Evolutionary conservation across 30 jellyfish, hydroid and myxozoan genomes (phyloP), one percentile per base, ranked within the genome.

Genomic region (Pseudorhiza aurosa): DNA sequence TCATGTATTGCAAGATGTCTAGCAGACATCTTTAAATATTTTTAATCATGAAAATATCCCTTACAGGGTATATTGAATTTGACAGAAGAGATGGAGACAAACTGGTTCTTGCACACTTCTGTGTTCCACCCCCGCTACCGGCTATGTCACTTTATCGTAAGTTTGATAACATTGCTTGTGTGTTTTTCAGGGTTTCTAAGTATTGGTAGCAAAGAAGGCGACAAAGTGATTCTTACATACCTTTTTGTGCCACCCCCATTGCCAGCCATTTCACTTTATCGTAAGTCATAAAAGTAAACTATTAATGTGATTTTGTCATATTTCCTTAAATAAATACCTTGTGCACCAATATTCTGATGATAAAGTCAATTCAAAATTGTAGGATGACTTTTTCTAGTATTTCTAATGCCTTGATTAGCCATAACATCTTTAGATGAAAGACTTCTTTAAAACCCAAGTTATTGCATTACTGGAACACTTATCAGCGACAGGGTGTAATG

Each of bases 171-270:
- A n/a, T 39, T 44, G n/a, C 17, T 31, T 24, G 45, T 44, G 30
- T 79, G 36, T 39, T 36, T 81, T 65, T 65, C 76, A 65, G 85
- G 84, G 92, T 81, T 19, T 46, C 71, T 65, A 55, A 58, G 39
- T 35, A 36, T 57, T 81, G 92, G 92, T 24, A 50, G 68, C 84
- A 67, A 19, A 39, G 70, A 58, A 21, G 85, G 62, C 8, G 92
- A 81, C 85, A 65, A 68, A 49, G 68, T 65, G 78, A 78, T 65
- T 25, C 30, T 81, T 14, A 27, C 85, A 2, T 58, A 65, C 49
- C 33, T 81, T 43, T 65, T 81, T 81, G 85, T 81, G 77, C 92
- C 92, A 31, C 92, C 92, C 59, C 92, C 92, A 47, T 58, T 81
- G 21, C 92, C 92, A 22, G 92, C 92, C 22, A 81, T 81, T 78